phyloP scores from a whole-genome alignment of 2,888 invertebrate species.

The Hyppa rectilinea region DNA sequence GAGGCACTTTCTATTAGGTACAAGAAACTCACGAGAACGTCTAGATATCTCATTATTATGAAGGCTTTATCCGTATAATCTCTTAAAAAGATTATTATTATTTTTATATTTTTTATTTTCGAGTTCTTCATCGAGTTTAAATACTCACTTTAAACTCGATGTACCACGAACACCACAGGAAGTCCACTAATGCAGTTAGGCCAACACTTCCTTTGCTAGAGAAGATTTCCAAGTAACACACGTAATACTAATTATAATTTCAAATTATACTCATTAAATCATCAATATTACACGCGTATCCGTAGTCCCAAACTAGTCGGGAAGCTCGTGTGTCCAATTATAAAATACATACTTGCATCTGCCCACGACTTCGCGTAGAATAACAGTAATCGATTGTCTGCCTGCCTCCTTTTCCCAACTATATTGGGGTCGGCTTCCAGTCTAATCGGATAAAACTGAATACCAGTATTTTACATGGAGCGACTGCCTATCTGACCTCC shows the following conservation, averaged over 20 bases:
- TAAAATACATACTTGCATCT: no score
- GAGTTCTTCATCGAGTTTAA: no score
- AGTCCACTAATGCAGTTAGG: constrained; percentile 19
- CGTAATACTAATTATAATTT: constrained; percentile 49
- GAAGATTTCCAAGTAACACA: constrained; percentile 41
- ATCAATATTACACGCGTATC: constrained; percentile 46
- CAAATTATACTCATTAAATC: constrained; percentile 42
- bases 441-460: no score
- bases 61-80: not conserved
- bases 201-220: constrained; percentile 41
- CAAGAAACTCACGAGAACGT: not conserved
- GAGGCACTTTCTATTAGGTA: no score
- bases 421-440: no score
- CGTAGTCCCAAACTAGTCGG: constrained; percentile 25
- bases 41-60: not conserved
- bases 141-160: not conserved
- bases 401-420: no score
- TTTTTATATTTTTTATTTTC: not conserved
- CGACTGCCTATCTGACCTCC: no score
- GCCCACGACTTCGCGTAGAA: no score
- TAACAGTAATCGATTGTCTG: no score
- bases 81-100: not conserved
- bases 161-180: constrained; percentile 22
- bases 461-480: no score
- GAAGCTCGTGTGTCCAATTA: constrained; percentile 33